These are phyloP conservation scores for Sebastes reedi DNA, from an alignment of 2,797 vertebrate species.

Conservation along the genomic window DNA sequence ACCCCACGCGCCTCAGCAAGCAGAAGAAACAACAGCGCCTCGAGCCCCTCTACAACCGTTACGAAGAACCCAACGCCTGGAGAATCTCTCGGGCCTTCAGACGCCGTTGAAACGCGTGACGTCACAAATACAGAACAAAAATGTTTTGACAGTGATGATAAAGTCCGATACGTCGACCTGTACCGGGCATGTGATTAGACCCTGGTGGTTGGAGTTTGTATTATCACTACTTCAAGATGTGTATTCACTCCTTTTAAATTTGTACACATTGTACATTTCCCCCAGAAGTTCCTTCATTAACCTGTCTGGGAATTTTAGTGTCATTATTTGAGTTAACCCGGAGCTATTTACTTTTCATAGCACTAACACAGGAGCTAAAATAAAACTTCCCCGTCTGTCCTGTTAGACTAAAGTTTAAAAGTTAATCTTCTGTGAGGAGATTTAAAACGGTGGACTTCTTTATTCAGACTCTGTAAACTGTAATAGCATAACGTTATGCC, in stretches of 20 bases:
- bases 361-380: background rate
- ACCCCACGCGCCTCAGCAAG: slow-evolving; percentile 98
- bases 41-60: slow-evolving; percentile 97
- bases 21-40: slow-evolving; percentile 98
- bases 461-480: slow-evolving; percentile 38
- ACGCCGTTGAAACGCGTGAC: slow-evolving; percentile 78
- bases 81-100: slow-evolving; percentile 97
- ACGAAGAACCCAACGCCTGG: slow-evolving; percentile 98
- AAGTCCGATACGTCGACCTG: background rate
- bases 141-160: background rate
- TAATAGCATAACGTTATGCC: background rate
- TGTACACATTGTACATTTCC: slow-evolving; percentile 12
- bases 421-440: background rate
- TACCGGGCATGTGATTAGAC: background rate
- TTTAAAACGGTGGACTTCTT: slow-evolving; percentile 6
- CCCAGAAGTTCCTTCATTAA: background rate
- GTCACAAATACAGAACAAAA: fast-evolving
- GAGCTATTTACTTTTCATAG: background rate
- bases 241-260: background rate
- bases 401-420: background rate
- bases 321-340: background rate
- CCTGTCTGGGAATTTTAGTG: background rate
- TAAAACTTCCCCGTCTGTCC: background rate
- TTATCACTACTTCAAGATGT: background rate
- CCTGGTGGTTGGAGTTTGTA: background rate